These are phyloP conservation scores for Drosophila erecta DNA, from an alignment of 1,140 invertebrate genomes.

Conservation along the genomic window DNA sequence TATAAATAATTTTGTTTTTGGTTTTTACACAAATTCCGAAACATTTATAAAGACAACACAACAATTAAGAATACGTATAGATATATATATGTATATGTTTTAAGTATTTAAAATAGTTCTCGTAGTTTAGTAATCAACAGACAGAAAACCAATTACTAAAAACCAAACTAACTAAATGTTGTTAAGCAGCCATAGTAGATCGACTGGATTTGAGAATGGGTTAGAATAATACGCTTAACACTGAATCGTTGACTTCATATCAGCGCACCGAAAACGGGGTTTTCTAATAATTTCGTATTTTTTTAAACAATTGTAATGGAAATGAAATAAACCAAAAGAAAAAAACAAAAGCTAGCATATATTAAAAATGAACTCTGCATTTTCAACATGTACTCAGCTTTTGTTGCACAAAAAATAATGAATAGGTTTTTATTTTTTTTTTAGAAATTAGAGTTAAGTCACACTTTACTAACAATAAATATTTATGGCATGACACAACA, in stretches of 20 bases:
- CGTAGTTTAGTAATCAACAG: conserved; percentile 37
- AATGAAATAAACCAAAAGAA: conserved; percentile 33
- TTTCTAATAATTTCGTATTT: conserved; percentile 26
- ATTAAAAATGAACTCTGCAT: conserved; percentile 5
- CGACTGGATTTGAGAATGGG: conserved; percentile 14
- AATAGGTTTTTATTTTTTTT: conserved; percentile 8
- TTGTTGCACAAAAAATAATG: conserved; percentile 4
- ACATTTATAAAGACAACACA: conserved; percentile 85
- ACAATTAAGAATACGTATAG: conserved; percentile 74
- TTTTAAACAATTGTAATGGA: conserved; percentile 19
- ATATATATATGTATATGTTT: conserved; percentile 40
- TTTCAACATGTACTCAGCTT: conserved; percentile 10
- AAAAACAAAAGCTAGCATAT: conserved; percentile 13
- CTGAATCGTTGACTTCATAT: not conserved
- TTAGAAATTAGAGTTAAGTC: conserved; percentile 69
- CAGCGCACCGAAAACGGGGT: not conserved
- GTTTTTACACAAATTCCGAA: conserved; percentile 84
- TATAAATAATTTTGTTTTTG: conserved; percentile 87
- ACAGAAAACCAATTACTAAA: conserved; percentile 23
- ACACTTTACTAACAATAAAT: conserved; percentile 82
- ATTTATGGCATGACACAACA: conserved; percentile 84
- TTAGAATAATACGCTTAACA: conserved; percentile 13
- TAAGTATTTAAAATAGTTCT: conserved; percentile 41
- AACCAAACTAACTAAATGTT: conserved; percentile 26
- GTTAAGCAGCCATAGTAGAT: conserved; percentile 18